These are phyloP conservation scores for Australoheros scitulus DNA, from an alignment of 2,113 vertebrate genomes.

Conservation along the genomic window DNA sequence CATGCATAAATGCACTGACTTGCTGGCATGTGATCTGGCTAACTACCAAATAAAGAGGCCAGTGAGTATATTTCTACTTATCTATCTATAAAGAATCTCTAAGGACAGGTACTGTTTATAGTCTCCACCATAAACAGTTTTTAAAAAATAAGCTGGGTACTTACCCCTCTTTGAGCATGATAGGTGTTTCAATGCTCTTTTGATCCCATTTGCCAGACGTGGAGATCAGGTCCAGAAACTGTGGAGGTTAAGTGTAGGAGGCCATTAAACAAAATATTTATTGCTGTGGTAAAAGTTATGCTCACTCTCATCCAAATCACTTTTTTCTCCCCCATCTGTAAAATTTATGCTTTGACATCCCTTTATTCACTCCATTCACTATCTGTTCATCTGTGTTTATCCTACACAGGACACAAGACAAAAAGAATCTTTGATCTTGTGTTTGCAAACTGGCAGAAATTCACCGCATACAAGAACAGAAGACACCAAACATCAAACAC, in stretches of 20 bases:
- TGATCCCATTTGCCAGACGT: slow-evolving; percentile 96
- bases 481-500: slow-evolving; percentile 59
- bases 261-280: not conserved
- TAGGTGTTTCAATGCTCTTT: slow-evolving; percentile 95
- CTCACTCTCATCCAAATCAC: not conserved
- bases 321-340: not conserved
- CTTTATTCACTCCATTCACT: not conserved
- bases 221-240: slow-evolving; percentile 98
- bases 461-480: not conserved
- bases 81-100: not conserved
- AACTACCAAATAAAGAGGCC: not conserved
- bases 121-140: not conserved
- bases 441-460: not conserved
- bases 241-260: slow-evolving; percentile 35
- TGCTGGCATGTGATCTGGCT: no score
- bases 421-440: not conserved
- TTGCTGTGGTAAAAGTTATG: not conserved
- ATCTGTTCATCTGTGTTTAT: not conserved
- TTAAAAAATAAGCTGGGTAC: slow-evolving; percentile 24
- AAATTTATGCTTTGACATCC: not conserved
- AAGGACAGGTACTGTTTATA: not conserved
- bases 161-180: slow-evolving; percentile 98
- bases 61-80: not conserved
- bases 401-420: not conserved
- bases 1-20: no score